These are phyloP conservation scores for Struthidea cinerea DNA, from an alignment of 2,113 vertebrate genomes.

Conservation along the genomic window DNA sequence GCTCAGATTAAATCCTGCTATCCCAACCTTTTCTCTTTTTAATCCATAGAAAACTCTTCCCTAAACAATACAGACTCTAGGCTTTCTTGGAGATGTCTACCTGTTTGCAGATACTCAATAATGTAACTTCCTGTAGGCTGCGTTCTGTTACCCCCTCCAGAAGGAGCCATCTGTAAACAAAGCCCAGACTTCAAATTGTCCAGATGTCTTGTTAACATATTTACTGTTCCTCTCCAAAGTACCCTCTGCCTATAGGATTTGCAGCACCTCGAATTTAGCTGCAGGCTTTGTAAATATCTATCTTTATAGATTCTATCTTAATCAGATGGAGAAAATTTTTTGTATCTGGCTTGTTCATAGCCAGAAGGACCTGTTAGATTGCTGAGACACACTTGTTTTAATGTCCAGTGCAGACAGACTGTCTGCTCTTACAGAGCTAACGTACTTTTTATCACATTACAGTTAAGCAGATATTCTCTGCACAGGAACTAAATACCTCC, in stretches of 20 bases:
- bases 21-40: neutral
- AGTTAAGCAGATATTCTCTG: constrained; percentile 17
- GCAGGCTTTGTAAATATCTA: neutral
- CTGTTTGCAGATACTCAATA: neutral
- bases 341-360: neutral
- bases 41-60: neutral
- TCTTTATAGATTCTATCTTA: neutral
- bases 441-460: constrained; percentile 18
- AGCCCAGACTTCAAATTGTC: neutral
- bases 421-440: neutral
- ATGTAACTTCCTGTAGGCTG: neutral
- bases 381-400: neutral
- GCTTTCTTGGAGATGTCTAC: neutral
- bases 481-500: neutral
- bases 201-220: neutral
- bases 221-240: neutral
- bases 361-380: neutral
- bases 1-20: neutral
- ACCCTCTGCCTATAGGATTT: neutral
- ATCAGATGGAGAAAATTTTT: neutral
- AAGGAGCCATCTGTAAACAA: neutral
- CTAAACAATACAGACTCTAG: neutral
- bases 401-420: neutral
- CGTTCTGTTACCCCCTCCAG: neutral
- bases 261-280: neutral